phyloP scores from a whole-genome alignment of 2,113 vertebrate genomes.

The Bubo scandiacus region DNA sequence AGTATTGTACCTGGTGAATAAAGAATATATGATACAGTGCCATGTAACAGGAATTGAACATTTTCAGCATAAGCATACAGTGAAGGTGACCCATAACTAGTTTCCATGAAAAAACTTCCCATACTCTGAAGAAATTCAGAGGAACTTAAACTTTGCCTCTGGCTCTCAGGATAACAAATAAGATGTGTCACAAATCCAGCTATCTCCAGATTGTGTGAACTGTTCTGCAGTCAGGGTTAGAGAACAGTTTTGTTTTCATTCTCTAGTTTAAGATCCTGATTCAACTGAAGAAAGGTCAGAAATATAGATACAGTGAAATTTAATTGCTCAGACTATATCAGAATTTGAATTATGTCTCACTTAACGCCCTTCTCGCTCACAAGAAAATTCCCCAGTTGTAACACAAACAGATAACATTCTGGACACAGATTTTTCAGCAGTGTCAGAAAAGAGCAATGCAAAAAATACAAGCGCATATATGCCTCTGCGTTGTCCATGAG shows the following conservation, averaged over 20 bases:
- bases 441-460: not conserved
- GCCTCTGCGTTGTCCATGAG: not conserved
- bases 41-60: not conserved
- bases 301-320: not conserved
- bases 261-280: not conserved
- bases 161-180: not conserved
- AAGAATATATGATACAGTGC: not conserved
- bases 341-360: not conserved
- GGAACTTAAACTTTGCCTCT: not conserved
- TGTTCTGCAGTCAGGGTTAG: not conserved
- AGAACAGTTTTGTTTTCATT: not conserved
- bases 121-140: not conserved
- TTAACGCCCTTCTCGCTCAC: accelerated
- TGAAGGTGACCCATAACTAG: not conserved
- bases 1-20: not conserved
- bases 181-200: not conserved
- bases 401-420: not conserved
- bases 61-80: not conserved
- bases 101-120: not conserved
- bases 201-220: not conserved
- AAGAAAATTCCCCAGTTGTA: not conserved
- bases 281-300: not conserved
- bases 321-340: not conserved
- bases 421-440: not conserved
- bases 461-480: not conserved